Evolutionary conservation across 2,113 vertebrate genomes (phyloP), one percentile per base, ranked within the genome.

Genomic region (Phoxinus phoxinus): DNA sequence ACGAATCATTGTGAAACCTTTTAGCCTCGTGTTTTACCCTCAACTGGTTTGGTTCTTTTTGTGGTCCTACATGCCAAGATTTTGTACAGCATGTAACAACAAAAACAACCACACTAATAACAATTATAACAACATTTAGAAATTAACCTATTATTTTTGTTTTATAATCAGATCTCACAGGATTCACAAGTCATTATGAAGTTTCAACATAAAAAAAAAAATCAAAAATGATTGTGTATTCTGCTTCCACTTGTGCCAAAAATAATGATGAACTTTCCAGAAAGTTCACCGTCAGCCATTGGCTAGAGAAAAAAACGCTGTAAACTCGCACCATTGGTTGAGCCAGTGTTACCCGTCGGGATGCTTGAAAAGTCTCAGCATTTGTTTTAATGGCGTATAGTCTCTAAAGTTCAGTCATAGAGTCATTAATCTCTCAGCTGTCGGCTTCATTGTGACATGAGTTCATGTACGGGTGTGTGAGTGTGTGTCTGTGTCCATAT

Each of bases 401-500:
- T 73, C 37, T 41, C 32, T 73, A 15, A 44, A 46, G 25, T 27
- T 44, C 35, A 10, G n/a, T 44, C 2, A 15, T 13, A 8, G 37
- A 63, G n/a, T 15, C 44, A 63, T 63, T 61, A 37, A 44, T 63
- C 58, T 63, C n/a, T 19, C 13, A 27, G 58, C 58, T 41, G 59
- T 65, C 15, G 1, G 37, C 13, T 65, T 27, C 58, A 65, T 32
- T 32, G 53, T 46, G 25, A 46, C 58, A 81, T 27, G 0, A 81
- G n/a, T 48, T 30, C n/a, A 15, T 21, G 13, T 37, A 58, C 11
- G 3, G 10, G 1, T 37, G 32, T 44, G 21, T 13, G 21, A n/a
- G 27, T 32, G 23, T 37, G 35, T 63, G 35, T 80, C 56, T 65
- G 78, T 81, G 17, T 46, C 78, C 58, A 81, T 27, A 81, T 81